A percentile compares a stretch with the other conserved stretches of the same genome.
phyloP scores from a whole-genome alignment of 2,888 invertebrate genomes.

The Gymnocheta viridis region DNA sequence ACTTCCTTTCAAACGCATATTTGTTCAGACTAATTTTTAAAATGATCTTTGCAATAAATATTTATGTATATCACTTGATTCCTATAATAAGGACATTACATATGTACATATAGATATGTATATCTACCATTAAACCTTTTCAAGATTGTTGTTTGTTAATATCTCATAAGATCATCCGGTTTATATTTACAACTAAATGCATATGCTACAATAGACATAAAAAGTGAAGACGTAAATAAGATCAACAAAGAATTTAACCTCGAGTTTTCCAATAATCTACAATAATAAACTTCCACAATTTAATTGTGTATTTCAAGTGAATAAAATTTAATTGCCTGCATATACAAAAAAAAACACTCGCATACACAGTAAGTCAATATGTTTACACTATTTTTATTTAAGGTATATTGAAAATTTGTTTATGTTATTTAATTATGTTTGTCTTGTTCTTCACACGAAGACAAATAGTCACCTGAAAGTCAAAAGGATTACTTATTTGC shows the following conservation, averaged over 20 bases:
- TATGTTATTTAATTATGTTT: constrained; percentile 26
- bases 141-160: no score
- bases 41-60: background rate
- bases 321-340: constrained; percentile 52
- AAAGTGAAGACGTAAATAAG: constrained; percentile 30
- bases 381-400: constrained; percentile 22
- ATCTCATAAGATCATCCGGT: constrained; percentile 39
- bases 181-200: background rate
- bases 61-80: background rate
- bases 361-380: constrained; percentile 14
- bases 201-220: background rate
- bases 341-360: background rate
- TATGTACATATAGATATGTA: no score
- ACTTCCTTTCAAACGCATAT: background rate
- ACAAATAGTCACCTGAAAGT: constrained; percentile 60
- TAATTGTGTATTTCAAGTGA: constrained; percentile 50
- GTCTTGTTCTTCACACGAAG: constrained; percentile 41
- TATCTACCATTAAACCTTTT: no score
- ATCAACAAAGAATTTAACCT: constrained; percentile 52
- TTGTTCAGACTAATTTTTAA: background rate
- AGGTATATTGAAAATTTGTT: constrained; percentile 44
- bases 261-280: constrained; percentile 40
- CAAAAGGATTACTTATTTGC: constrained; percentile 22
- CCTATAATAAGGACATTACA: background rate
- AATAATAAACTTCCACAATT: constrained; percentile 53